phyloP scores from a whole-genome alignment of 2,888 invertebrate species.

The Pseudococcus jackbeardsleyi region DNA sequence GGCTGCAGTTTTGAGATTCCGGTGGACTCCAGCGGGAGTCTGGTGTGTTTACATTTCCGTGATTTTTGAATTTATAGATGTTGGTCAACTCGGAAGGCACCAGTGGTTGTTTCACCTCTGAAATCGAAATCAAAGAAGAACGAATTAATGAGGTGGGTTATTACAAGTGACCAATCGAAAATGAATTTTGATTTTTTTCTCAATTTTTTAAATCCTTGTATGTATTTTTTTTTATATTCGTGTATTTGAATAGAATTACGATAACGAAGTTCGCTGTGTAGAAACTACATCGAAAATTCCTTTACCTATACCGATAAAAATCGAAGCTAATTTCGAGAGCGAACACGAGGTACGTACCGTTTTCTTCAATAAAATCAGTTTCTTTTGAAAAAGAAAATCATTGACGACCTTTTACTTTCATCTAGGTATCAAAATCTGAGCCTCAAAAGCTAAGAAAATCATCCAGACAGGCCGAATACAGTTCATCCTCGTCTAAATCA shows the following conservation, averaged over 20 bases:
- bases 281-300: slow-evolving; percentile 42
- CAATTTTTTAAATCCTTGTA: background rate
- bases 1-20: too few relatives aligned
- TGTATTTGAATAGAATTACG: background rate
- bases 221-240: slow-evolving; percentile 15
- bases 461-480: background rate
- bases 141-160: background rate
- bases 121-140: slow-evolving; percentile 56
- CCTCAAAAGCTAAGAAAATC: background rate
- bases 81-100: background rate
- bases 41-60: too few relatives aligned
- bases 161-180: background rate
- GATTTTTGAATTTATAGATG: slow-evolving; percentile 44
- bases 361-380: background rate
- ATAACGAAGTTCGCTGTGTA: slow-evolving; percentile 45
- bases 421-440: background rate
- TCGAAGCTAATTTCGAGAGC: slow-evolving; percentile 18
- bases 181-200: background rate
- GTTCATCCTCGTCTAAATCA: too few relatives aligned
- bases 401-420: background rate
- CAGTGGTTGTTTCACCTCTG: slow-evolving; percentile 48
- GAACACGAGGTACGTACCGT: background rate
- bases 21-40: too few relatives aligned
- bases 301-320: slow-evolving; percentile 54
- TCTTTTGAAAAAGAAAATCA: background rate